Conservation (phyloP, 2,888 invertebrate genomes). For the Microlaimidae sp. region DNA sequence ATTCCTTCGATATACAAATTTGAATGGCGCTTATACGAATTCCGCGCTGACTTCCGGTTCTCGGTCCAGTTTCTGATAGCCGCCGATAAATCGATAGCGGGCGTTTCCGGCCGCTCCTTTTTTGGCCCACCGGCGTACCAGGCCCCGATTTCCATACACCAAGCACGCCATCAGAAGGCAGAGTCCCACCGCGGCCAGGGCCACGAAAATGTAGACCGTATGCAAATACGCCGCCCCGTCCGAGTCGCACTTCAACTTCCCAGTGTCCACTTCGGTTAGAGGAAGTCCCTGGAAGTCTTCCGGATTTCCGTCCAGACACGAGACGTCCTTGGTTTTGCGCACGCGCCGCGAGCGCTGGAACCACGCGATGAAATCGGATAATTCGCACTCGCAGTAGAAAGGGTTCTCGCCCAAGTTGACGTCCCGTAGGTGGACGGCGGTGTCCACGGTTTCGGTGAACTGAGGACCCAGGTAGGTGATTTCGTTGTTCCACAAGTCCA, state of each 20-base stretch:
- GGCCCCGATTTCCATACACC: not conserved
- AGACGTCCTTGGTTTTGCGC: too few relatives aligned
- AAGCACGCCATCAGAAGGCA: not conserved
- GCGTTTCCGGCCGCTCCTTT: too few relatives aligned
- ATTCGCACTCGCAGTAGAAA: not conserved
- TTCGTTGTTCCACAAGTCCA: not conserved
- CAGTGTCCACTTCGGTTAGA: not conserved
- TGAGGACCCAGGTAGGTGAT: not conserved
- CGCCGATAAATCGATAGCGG: not conserved
- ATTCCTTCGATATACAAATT: too few relatives aligned
- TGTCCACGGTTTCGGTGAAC: not conserved
- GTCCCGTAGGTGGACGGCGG: not conserved
- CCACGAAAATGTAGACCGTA: not conserved
- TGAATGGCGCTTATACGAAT: too few relatives aligned
- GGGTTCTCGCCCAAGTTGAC: not conserved
- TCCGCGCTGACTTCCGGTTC: too few relatives aligned
- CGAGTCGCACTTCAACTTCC: not conserved
- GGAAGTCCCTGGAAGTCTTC: not conserved
- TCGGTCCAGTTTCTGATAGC: not conserved
- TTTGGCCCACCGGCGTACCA: too few relatives aligned
- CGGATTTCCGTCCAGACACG: not conserved
- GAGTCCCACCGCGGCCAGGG: not conserved
- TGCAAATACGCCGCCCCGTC: not conserved
- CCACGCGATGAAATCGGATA: not conserved
- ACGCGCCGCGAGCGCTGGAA: too few relatives aligned